Percentiles rank a stretch among this genome's conserved stretches.
These are phyloP conservation scores for Meghimatium bilineatum DNA, from an alignment of 2,888 invertebrate genomes.

Conservation along the genomic window DNA sequence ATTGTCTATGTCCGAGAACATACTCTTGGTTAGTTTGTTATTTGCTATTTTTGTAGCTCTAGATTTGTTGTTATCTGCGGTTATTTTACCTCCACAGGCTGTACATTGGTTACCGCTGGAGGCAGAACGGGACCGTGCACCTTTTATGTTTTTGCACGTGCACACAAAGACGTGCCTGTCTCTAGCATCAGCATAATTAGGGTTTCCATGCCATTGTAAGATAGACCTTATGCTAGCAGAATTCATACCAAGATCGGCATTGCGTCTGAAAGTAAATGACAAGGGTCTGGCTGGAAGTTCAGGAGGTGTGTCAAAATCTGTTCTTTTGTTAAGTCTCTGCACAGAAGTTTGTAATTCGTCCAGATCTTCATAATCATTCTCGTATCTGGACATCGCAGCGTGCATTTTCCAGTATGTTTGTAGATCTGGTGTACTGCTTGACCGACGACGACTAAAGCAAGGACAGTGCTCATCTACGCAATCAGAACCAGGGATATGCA, in stretches of 20 bases:
- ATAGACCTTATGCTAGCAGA: neutral
- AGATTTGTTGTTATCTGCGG: neutral
- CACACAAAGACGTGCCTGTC: neutral
- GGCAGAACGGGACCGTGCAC: neutral
- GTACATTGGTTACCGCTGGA: neutral
- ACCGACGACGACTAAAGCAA: neutral
- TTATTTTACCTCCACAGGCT: neutral
- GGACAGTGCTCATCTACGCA: neutral
- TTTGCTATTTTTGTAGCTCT: neutral
- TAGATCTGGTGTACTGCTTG: slow-evolving; percentile 35
- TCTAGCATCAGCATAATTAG: neutral
- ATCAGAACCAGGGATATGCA: neutral
- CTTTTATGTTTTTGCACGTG: neutral
- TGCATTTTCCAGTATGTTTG: slow-evolving; percentile 18
- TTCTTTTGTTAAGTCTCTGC: neutral
- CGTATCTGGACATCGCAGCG: neutral
- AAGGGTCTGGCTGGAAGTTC: slow-evolving; percentile 31
- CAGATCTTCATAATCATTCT: slow-evolving; percentile 43
- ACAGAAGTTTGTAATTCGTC: slow-evolving; percentile 21
- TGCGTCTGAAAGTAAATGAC: neutral
- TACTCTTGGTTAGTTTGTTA: neutral
- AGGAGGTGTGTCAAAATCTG: slow-evolving; percentile 10
- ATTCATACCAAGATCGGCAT: no score
- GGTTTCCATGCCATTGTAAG: neutral
- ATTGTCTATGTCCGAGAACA: neutral